Conservation (phyloP, 2,113 vertebrate species). For the Odobenus rosmarus region DNA sequence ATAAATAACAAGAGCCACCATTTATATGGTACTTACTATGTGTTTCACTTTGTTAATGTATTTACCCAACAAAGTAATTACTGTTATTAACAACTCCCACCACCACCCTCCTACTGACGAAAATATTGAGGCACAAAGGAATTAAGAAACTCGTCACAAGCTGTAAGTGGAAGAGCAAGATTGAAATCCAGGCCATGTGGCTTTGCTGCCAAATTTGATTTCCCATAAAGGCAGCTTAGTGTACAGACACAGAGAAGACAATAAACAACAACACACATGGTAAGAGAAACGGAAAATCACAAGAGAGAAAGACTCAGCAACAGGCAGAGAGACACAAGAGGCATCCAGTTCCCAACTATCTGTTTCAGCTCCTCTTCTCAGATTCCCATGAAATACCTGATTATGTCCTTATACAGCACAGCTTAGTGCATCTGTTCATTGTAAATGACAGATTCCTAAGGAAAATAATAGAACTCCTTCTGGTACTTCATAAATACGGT, state of each 20-base stretch:
- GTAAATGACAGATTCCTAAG: background rate
- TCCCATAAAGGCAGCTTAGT: background rate
- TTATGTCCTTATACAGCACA: background rate
- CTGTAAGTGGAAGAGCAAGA: background rate
- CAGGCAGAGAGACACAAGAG: background rate
- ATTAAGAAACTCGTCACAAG: background rate
- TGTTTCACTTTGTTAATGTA: background rate
- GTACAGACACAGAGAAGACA: background rate
- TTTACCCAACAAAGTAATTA: background rate
- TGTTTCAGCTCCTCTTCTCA: background rate
- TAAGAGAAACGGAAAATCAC: background rate
- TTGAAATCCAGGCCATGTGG: background rate
- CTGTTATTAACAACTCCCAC: background rate
- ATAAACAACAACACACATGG: background rate
- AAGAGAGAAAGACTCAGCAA: background rate
- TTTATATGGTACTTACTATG: background rate
- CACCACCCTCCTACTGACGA: background rate
- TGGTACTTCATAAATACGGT: background rate
- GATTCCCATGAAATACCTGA: background rate
- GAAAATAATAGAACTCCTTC: background rate
- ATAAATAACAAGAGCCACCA: background rate
- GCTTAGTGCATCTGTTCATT: background rate
- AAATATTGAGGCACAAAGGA: background rate
- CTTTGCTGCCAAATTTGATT: background rate
- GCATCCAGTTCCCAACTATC: background rate